These are phyloP conservation scores for Planococcus citri DNA, from an alignment of 1,140 invertebrate species.

Conservation along the genomic window DNA sequence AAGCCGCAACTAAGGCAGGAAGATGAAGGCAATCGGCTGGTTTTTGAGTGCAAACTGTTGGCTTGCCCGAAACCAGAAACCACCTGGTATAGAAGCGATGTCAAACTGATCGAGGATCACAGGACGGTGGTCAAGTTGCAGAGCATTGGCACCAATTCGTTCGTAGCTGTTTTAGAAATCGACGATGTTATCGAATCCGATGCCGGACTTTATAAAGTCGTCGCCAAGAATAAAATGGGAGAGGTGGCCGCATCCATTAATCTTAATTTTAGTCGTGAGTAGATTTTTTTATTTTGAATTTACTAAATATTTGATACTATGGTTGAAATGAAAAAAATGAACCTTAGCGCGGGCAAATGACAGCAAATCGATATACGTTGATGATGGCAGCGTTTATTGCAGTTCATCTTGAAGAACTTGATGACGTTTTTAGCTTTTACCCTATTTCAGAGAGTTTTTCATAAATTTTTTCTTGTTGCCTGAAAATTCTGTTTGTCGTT, in stretches of 20 bases:
- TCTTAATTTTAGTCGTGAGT: constrained; percentile 96
- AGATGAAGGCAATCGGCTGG: constrained; percentile 86
- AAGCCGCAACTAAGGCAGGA: constrained; percentile 91
- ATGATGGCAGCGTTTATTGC: too few relatives aligned
- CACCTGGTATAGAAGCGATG: constrained; percentile 80
- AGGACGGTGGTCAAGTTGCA: constrained; percentile 77
- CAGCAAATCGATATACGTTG: too few relatives aligned
- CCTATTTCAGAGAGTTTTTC: too few relatives aligned
- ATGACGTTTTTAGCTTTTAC: too few relatives aligned
- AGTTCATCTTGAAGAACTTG: too few relatives aligned
- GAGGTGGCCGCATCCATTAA: constrained; percentile 97
- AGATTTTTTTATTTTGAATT: constrained; percentile 22
- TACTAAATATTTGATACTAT: too few relatives aligned
- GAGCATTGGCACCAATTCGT: constrained; percentile 71
- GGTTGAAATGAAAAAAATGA: too few relatives aligned
- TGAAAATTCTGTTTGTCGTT: too few relatives aligned
- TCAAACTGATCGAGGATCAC: constrained; percentile 62
- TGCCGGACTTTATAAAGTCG: constrained; percentile 93
- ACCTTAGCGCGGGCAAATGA: too few relatives aligned
- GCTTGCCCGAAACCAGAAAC: constrained; percentile 81
- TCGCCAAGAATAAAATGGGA: constrained; percentile 93
- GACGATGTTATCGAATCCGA: constrained; percentile 92
- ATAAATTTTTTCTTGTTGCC: too few relatives aligned
- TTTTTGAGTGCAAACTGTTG: constrained; percentile 87
- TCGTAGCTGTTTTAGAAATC: constrained; percentile 79